Evolutionary conservation across 1,140 invertebrate genomes (phyloP).

Genomic region (Trichogramma pretiosum): DNA sequence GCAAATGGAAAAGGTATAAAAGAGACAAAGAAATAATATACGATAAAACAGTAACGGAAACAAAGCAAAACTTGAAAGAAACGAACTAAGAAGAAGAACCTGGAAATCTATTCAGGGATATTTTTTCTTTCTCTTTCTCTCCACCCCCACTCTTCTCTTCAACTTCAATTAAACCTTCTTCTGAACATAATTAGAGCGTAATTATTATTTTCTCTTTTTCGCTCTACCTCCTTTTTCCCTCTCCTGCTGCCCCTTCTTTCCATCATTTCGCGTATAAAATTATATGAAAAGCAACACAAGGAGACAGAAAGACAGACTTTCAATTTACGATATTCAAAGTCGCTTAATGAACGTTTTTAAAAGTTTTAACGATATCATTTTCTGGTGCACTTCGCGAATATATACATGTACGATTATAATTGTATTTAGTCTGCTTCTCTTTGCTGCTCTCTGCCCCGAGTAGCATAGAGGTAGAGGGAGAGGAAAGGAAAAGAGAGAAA

Average conservation of each 20-base stretch:
- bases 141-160: background rate
- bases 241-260: background rate
- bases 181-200: constrained; percentile 14
- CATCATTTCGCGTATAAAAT: no score
- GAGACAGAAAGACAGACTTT: background rate
- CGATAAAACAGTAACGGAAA: constrained; percentile 1
- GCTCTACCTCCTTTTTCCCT: background rate
- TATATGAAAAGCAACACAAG: background rate
- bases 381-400: background rate
- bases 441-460: background rate
- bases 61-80: constrained; percentile 14
- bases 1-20: background rate
- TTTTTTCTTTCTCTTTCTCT: background rate
- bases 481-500: no score
- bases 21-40: constrained; percentile 5
- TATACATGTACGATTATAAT: background rate
- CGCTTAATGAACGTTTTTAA: constrained; percentile 1
- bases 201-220: constrained; percentile 6
- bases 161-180: constrained; percentile 7
- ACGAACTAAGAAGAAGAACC: constrained; percentile 3
- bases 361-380: constrained; percentile 7
- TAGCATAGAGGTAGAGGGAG: background rate
- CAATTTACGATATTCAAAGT: constrained; percentile 1
- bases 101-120: constrained; percentile 12
- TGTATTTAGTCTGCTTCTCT: background rate